Evolutionary conservation across 2,888 invertebrate species (phyloP), one percentile per base, ranked within the genome.

Genomic region (Onchidella celtica): DNA sequence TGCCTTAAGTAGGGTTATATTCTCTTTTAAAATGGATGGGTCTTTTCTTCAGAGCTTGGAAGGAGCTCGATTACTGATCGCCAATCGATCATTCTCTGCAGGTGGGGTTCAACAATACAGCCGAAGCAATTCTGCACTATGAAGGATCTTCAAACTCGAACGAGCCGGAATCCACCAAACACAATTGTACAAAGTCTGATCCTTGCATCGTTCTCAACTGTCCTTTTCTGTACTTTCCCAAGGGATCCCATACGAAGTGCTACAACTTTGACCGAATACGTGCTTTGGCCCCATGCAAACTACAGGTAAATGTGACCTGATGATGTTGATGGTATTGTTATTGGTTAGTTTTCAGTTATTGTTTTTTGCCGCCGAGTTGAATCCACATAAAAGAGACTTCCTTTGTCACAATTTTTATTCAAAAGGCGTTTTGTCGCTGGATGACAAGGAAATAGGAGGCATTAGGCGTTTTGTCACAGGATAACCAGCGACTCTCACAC

Each of bases 141-240:
- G 29, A 73, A 0, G 83, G 84, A 3, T 57, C 83, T 0, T 21
- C 76, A 1, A 1, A 27, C 0, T 63, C 59, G 2, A n/a, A 34
- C 21, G 83, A 82, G 3, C 78, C 85, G 2, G 36, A 32, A 21
- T 76, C 80, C 24, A 9, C 6, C 3, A n/a, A 2, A 1, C 36
- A 38, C 14, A 47, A n/a, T 0, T 85, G 86, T 36, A 72, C 83
- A 2, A n/a, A 32, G 11, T 14, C 3, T 0, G 57, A 66, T 21
- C 82, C 72, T 0, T 87, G 87, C 61, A 32, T 34, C 0, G 83
- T 85, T 21, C 38, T 85, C 32, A 87, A 87, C 81, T 86, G 87
- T 47, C 86, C 87, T 6, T 82, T 79, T 63, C 34, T 27, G 9
- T 79, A 68, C 70, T 83, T 72, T 55, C 85, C 84, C 1, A 3